Conservation (phyloP, 1,140 invertebrate species). For the Scaptomyza graminum region DNA sequence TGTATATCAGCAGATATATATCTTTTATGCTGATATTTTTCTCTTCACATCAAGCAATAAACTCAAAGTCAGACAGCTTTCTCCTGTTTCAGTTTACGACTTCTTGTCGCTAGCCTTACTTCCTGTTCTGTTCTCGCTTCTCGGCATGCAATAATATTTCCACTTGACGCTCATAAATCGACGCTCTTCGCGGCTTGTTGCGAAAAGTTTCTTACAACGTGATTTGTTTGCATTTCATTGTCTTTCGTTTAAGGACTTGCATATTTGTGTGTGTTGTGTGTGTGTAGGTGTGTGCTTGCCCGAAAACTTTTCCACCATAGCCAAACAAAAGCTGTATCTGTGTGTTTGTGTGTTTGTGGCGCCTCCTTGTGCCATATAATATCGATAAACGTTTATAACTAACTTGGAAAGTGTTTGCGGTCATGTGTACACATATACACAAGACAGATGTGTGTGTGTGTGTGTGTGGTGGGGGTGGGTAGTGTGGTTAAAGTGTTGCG, state of each 20-base stretch:
- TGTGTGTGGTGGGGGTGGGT: conserved; percentile 11
- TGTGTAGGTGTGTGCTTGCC: background rate
- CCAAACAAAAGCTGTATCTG: too few relatives aligned
- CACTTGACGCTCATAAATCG: conserved; percentile 76
- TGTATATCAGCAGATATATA: too few relatives aligned
- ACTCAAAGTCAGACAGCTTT: conserved; percentile 54
- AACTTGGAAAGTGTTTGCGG: conserved; percentile 65
- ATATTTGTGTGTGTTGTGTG: background rate
- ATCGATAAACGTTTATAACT: conserved; percentile 81
- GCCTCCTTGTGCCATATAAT: conserved; percentile 60
- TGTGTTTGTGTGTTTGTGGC: too few relatives aligned
- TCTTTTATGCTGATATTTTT: too few relatives aligned
- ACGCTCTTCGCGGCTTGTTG: conserved; percentile 65
- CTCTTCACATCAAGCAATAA: conserved; percentile 40
- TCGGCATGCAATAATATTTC: conserved; percentile 16
- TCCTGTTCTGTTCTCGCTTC: too few relatives aligned
- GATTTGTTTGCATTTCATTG: conserved; percentile 81
- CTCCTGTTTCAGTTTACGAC: conserved; percentile 14
- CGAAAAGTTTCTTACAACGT: conserved; percentile 57
- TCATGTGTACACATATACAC: conserved; percentile 20
- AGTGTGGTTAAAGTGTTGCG: conserved; percentile 58
- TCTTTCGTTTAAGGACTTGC: conserved; percentile 33
- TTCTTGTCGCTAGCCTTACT: background rate
- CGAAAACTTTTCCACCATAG: conserved; percentile 25
- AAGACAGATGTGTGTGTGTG: background rate